A percentile compares a stretch with the other conserved stretches of the same genome.
Evolutionary conservation across 2,113 vertebrate species (phyloP).

Genomic region (Australoheros scitulus): DNA sequence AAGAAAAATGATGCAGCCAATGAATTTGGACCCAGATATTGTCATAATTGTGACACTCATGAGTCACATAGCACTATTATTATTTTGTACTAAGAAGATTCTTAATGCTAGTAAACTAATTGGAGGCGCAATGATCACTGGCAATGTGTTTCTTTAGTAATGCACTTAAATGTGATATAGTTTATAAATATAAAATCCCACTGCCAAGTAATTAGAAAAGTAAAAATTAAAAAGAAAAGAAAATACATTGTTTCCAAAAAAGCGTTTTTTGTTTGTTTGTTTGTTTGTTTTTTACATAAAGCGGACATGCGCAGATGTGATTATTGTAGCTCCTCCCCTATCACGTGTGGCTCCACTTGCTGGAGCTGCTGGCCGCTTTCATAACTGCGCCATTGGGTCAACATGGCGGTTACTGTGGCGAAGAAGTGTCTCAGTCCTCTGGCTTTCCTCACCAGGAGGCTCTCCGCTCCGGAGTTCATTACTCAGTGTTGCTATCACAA

Average conservation of each 20-base stretch:
- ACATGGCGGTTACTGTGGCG: conserved; percentile 65
- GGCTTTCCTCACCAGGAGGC: conserved; percentile 59
- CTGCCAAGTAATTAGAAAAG: too few species aligned
- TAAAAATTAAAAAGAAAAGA: too few species aligned
- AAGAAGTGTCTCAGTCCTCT: conserved; percentile 70
- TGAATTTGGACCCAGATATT: too few species aligned
- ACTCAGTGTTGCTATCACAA: conserved; percentile 72
- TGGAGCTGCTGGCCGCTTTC: neutral
- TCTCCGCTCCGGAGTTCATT: conserved; percentile 71
- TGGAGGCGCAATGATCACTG: too few species aligned
- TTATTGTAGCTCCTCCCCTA: neutral
- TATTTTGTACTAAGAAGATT: too few species aligned
- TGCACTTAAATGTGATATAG: too few species aligned
- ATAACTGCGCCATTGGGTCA: conserved; percentile 59
- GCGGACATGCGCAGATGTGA: conserved; percentile 42
- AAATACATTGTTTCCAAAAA: neutral
- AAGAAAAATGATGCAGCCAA: too few species aligned
- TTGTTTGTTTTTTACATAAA: neutral
- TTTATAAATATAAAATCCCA: too few species aligned
- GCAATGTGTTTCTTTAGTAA: too few species aligned
- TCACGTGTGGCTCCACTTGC: accelerated
- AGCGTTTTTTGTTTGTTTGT: neutral
- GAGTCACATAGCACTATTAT: too few species aligned
- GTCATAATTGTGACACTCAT: too few species aligned
- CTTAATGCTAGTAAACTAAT: too few species aligned